A percentile compares a stretch with the other conserved stretches of the same genome.
These are phyloP conservation scores for Lichenostomus cassidix DNA, from an alignment of 2,113 vertebrate species.

Conservation along the genomic window DNA sequence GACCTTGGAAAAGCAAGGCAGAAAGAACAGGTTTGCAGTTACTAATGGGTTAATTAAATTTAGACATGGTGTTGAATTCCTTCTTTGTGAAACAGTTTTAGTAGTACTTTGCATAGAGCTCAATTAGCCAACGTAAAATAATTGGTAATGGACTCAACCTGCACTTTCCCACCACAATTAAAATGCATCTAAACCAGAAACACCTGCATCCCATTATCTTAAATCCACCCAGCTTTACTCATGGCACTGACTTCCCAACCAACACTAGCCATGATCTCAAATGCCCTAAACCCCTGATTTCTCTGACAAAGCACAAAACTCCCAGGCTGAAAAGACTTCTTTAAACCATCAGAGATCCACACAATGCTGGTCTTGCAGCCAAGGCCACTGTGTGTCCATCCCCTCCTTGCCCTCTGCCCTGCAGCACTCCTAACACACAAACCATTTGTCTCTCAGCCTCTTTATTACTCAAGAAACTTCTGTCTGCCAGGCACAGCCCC, in stretches of 20 bases:
- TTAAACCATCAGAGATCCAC: neutral
- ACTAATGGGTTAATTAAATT: neutral
- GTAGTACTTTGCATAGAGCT: neutral
- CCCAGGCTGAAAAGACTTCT: neutral
- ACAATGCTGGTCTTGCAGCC: rapidly evolving
- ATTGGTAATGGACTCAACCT: neutral
- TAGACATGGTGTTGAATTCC: neutral
- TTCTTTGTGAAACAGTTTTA: neutral
- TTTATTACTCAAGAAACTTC: neutral
- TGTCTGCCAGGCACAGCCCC: neutral
- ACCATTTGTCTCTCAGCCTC: neutral
- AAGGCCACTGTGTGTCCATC: neutral
- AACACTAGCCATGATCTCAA: neutral
- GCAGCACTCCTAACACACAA: neutral
- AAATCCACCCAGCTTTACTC: rapidly evolving
- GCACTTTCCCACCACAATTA: neutral
- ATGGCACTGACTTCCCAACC: neutral
- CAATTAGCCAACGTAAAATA: neutral
- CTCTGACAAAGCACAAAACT: neutral
- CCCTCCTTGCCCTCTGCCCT: neutral
- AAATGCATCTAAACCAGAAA: neutral
- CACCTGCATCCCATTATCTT: neutral
- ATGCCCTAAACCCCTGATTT: neutral
- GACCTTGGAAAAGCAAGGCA: neutral
- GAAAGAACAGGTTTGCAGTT: neutral